Evolutionary conservation across 64 coral and sea anemone species (phyloP).

Genomic region (Acropora yongei): DNA sequence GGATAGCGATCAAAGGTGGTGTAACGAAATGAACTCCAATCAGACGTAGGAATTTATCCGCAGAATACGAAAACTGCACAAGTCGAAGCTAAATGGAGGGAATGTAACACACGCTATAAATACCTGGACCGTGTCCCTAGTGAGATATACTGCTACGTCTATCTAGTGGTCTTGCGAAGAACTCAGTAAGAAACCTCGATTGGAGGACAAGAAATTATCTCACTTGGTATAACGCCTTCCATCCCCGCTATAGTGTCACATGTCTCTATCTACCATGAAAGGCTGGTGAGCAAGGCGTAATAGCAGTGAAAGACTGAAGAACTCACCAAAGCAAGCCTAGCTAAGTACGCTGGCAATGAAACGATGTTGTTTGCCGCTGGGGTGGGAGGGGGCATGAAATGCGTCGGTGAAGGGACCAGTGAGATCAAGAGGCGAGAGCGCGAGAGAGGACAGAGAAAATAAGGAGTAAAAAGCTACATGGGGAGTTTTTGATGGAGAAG

Average conservation of each 20-base stretch:
- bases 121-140: too few relatives aligned
- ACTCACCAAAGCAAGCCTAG: constrained; percentile 26
- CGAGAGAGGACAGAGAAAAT: background rate
- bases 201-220: constrained; percentile 10
- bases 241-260: constrained; percentile 19
- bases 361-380: constrained; percentile 9
- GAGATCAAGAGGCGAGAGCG: background rate
- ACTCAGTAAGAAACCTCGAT: background rate
- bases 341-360: constrained; percentile 21
- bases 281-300: constrained; percentile 23
- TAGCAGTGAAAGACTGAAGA: constrained; percentile 51
- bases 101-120: too few relatives aligned
- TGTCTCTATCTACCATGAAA: constrained; percentile 61
- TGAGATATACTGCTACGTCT: constrained; percentile 6
- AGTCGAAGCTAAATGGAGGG: too few relatives aligned
- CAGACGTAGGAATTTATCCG: too few relatives aligned
- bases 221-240: background rate
- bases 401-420: background rate
- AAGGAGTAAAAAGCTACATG: background rate
- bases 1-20: too few relatives aligned
- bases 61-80: too few relatives aligned
- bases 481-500: background rate
- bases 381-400: background rate
- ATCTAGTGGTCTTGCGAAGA: background rate
- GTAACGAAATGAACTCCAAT: too few relatives aligned